Evolutionary conservation across 1,140 invertebrate species (phyloP), one percentile per base, ranked within the genome.

Genomic region (Andricus grossulariae): DNA sequence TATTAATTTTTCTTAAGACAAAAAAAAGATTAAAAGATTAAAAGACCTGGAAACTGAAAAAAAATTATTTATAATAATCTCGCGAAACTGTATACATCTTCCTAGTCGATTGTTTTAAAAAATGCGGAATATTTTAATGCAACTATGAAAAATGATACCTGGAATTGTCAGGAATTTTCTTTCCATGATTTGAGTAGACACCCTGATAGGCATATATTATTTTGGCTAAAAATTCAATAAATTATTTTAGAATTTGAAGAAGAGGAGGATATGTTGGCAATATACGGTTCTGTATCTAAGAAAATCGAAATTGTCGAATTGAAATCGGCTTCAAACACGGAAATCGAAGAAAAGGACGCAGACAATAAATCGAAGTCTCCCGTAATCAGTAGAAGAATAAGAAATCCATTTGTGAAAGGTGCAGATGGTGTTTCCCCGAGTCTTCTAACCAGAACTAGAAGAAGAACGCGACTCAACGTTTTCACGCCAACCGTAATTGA

Each of bases 401-500:
- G 80, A 72, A 85, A 84, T 76, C 85, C 85, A 12, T 85, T 86
- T 32, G 76, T 45, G 51, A 85, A 81, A 78, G 15, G 77, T 5
- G 11, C 49, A 1, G 32, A 76, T 12, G 80, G 82, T 12, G 74
- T 74, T 15, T 86, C 85, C 0, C 85, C 85, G n/a, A 86, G 78
- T 77, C 75, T 84, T 32, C 60, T 86, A 18, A 79, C 51, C 2
- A 82, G 78, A 74, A 79, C 79, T 15, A 80, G 81, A 52, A 84
- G 74, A 72, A 75, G 80, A 11, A 50, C 78, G 7, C 50, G 78
- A n/a, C 74, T 84, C 25, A 73, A 82, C 15, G 71, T 83, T 32
- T 82, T 85, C 16, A 85, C 76, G 19, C 83, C 84, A 16, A 89
- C 88, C 10, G 82, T 89, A 10, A 87, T 89, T 60, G 88, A 89